phyloP scores from a whole-genome alignment of 2,113 vertebrate species.

The Corythaixoides concolor region DNA sequence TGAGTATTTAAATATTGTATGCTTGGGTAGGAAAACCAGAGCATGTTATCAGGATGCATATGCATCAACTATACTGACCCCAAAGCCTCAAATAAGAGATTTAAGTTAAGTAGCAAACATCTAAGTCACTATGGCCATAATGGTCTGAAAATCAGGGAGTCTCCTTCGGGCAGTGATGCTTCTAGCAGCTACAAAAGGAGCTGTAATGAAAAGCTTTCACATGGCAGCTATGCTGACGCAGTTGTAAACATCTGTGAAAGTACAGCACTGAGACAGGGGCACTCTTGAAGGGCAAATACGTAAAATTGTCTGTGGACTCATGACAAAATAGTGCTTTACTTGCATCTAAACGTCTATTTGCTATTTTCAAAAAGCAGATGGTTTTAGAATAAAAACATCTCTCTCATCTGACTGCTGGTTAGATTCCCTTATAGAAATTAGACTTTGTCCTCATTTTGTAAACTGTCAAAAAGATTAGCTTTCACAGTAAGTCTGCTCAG shows the following conservation, averaged over 20 bases:
- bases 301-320: not conserved
- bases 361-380: not conserved
- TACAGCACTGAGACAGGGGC: not conserved
- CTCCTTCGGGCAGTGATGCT: not conserved
- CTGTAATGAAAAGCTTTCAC: not conserved
- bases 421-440: not conserved
- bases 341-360: not conserved
- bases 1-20: not conserved
- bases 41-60: not conserved
- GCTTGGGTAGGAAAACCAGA: not conserved
- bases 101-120: not conserved
- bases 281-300: not conserved
- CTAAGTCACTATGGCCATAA: not conserved
- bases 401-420: not conserved
- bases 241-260: not conserved
- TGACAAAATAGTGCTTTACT: fast-evolving
- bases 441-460: not conserved
- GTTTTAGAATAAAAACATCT: not conserved
- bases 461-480: not conserved
- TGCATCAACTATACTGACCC: not conserved
- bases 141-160: not conserved
- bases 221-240: not conserved
- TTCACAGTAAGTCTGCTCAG: not conserved
- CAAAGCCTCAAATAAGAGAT: not conserved
- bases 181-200: not conserved